These are phyloP conservation scores for Natator depressus DNA, from an alignment of 2,113 vertebrate species.

Conservation along the genomic window DNA sequence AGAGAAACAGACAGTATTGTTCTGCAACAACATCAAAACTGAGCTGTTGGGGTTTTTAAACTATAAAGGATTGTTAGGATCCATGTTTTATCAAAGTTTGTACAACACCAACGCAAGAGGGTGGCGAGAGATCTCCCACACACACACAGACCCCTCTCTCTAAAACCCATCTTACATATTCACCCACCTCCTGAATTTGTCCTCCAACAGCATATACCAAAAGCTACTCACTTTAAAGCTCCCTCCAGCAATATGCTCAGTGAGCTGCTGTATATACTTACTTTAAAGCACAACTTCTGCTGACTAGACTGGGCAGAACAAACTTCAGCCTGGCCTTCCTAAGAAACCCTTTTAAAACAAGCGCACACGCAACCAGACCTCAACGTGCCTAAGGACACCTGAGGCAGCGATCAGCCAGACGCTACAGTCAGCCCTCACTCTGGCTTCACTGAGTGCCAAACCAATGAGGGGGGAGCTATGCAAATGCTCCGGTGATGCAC, in stretches of 20 bases:
- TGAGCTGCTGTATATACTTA: background rate
- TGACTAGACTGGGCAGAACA: background rate
- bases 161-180: background rate
- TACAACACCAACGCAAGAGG: background rate
- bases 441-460: background rate
- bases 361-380: background rate
- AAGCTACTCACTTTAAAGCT: background rate
- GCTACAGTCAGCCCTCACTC: background rate
- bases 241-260: background rate
- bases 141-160: background rate
- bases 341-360: background rate
- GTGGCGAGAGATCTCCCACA: no score
- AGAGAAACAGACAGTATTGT: background rate
- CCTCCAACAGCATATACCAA: background rate
- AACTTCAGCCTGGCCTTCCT: background rate
- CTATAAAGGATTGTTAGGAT: background rate
- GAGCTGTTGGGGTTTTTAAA: background rate
- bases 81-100: background rate
- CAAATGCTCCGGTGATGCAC: background rate
- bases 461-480: slow-evolving; percentile 21
- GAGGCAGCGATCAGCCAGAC: background rate
- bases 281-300: background rate
- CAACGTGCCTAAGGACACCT: background rate
- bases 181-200: background rate
- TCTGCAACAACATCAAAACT: background rate